Conservation (phyloP, 1,140 invertebrate species). For the Nephotettix cincticeps region DNA sequence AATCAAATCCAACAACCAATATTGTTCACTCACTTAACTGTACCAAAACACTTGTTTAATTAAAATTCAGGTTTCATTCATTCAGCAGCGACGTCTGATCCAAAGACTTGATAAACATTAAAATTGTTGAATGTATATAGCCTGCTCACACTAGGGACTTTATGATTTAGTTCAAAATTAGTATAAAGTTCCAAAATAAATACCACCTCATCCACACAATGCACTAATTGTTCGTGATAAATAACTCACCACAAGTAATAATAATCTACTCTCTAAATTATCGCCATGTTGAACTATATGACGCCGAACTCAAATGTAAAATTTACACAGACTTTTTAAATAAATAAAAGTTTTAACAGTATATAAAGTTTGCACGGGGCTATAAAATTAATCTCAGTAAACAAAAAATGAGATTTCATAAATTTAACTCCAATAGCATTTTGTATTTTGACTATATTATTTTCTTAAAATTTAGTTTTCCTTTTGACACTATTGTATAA, state of each 20-base stretch:
- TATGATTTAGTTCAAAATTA: too few relatives aligned
- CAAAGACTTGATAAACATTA: too few relatives aligned
- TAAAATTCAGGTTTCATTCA: constrained; percentile 23
- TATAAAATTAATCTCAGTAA: too few relatives aligned
- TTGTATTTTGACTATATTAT: too few relatives aligned
- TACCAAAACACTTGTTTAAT: constrained; percentile 10
- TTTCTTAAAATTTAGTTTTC: background rate
- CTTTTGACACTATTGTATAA: constrained; percentile 14
- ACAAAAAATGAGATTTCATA: too few relatives aligned
- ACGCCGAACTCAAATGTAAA: constrained; percentile 39
- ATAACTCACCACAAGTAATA: constrained; percentile 24
- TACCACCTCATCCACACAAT: background rate
- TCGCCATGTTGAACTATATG: constrained; percentile 45
- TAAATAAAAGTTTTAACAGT: constrained; percentile 6
- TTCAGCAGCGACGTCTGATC: background rate
- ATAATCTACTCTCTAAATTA: constrained; percentile 31
- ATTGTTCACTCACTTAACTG: background rate
- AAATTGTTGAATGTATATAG: too few relatives aligned
- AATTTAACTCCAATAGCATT: too few relatives aligned
- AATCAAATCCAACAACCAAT: background rate
- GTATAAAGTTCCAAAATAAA: too few relatives aligned
- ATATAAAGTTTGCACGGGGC: too few relatives aligned
- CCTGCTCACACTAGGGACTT: too few relatives aligned
- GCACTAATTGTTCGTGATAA: background rate
- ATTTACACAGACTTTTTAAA: too few relatives aligned